Evolutionary conservation across 2,113 vertebrate species (phyloP).

Genomic region (Herpetotheres cachinnans): DNA sequence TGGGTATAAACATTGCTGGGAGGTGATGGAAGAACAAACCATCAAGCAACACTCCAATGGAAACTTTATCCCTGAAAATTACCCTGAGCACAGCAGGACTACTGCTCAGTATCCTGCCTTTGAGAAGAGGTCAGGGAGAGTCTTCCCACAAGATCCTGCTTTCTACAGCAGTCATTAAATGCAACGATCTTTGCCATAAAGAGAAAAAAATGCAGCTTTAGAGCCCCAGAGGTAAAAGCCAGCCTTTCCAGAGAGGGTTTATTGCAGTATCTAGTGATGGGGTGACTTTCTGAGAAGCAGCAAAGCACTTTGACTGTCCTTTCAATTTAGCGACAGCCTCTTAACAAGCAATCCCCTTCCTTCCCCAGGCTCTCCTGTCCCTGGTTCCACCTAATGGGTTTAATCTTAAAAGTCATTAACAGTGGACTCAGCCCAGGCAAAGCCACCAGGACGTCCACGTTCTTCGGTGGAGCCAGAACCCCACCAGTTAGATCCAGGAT

Average conservation of each 20-base stretch:
- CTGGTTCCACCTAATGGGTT: not conserved
- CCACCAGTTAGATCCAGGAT: not conserved
- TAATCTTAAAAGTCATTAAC: not conserved
- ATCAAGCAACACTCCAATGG: not conserved
- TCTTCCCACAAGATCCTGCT: not conserved
- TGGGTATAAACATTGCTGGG: not conserved
- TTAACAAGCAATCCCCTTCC: not conserved
- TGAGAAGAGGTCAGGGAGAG: not conserved
- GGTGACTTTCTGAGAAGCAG: not conserved
- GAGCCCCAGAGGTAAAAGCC: not conserved
- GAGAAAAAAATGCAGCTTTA: not conserved
- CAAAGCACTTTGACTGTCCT: not conserved
- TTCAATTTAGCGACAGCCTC: not conserved
- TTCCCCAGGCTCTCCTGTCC: not conserved
- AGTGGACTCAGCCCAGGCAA: not conserved
- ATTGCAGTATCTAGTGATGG: not conserved
- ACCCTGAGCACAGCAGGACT: constrained; percentile 10
- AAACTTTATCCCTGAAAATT: constrained; percentile 23
- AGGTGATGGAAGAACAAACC: constrained; percentile 3
- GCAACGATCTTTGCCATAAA: not conserved
- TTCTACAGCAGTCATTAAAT: not conserved
- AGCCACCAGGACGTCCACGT: not conserved
- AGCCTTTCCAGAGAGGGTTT: not conserved
- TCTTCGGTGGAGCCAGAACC: not conserved
- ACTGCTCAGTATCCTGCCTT: not conserved